Base-by-base conservation (phyloP, 2,797 vertebrate species). In the Podarcis siculus region DNA sequence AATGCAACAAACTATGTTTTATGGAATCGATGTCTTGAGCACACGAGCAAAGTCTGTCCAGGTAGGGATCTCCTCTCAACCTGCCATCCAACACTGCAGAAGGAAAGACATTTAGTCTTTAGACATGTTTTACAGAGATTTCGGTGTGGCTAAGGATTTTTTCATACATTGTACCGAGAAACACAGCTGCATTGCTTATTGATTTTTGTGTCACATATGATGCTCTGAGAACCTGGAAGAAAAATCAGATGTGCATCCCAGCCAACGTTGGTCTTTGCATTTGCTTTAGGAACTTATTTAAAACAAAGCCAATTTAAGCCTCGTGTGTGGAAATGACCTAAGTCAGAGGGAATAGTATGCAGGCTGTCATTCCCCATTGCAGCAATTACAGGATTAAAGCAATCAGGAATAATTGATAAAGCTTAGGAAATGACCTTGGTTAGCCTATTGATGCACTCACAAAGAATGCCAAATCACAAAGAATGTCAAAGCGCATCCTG, bases 351-450 rank as follows among this genome's bases (percentile, higher is more conserved):
- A 75, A 23, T 8, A 37, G 6, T 42, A 21, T 35, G 81, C 19
- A 13, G 8, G 27, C 75, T 78, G 19, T 23, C 49, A 61, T 66
- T 37, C 75, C 76, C 61, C 39, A 49, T 25, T 27, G 61, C 39
- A 35, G 39, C 73, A 45, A 64, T 79, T 86, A 35, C 61, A 49
- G 58, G 61, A 73, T 82, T 82, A 69, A 82, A 85, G 25, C 83
- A 85, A 78, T 86, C 39, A 64, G 61, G 73, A 61, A 80, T 49
- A 87, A 37, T 61, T 78, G 73, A 67, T 86, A 67, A 78, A 32
- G 58, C 84, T 67, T 78, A 45, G 64, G 61, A 78, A 86, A 66
- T 86, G 73, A n/a, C 61, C 58, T 86, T 86, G 58, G 27, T 67
- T 78, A 86, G 58, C 30, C 37, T 77, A 42, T 55, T 12, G 83